Evolutionary conservation across 2,797 vertebrate species (phyloP).

Genomic region (Lutjanus campechanus): DNA sequence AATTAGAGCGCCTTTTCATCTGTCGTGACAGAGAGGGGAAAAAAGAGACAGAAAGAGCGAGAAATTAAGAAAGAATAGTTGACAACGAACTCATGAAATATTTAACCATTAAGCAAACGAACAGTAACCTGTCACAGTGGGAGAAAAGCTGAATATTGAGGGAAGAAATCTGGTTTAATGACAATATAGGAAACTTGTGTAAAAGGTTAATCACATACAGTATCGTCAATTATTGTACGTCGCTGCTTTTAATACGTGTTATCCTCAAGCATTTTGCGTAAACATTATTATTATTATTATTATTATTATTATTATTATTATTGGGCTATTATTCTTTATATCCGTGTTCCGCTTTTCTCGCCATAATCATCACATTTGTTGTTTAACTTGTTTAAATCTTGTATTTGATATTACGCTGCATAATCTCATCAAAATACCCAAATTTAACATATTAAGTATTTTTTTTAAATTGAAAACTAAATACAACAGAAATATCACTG

Average conservation of each 20-base stretch:
- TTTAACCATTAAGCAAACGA: constrained; percentile 47
- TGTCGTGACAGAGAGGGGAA: constrained; percentile 35
- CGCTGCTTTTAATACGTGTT: neutral
- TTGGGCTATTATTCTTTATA: neutral
- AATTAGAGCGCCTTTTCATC: constrained; percentile 78
- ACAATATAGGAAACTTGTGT: neutral
- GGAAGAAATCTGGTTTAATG: neutral
- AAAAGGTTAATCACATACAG: neutral
- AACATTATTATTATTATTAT: neutral
- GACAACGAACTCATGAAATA: constrained; percentile 60
- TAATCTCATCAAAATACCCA: neutral
- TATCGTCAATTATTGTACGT: neutral
- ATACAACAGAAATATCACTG: neutral
- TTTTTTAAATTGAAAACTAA: too few relatives aligned
- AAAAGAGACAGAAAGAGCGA: constrained; percentile 5
- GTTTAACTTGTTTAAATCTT: neutral
- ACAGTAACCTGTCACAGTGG: constrained; percentile 31
- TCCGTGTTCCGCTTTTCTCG: neutral
- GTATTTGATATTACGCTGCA: neutral
- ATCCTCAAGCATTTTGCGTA: neutral
- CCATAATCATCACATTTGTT: neutral
- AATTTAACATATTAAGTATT: neutral
- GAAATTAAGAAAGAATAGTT: constrained; percentile 56
- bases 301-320: constrained; percentile 3
- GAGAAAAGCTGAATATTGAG: neutral